Base-by-base conservation (phyloP, 2,797 vertebrate genomes). In the Alca torda region DNA sequence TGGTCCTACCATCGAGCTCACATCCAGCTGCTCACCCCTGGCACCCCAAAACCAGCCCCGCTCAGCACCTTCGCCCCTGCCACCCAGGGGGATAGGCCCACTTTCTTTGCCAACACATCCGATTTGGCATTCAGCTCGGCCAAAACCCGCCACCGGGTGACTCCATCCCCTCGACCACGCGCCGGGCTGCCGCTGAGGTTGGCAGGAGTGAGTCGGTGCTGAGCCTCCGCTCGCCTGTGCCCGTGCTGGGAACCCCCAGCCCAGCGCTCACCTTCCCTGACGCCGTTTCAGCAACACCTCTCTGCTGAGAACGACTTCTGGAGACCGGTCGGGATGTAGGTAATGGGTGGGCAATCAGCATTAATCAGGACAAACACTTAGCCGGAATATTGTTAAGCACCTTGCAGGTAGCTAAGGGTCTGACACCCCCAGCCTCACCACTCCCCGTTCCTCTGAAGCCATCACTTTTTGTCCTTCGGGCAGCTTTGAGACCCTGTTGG, bases 151-250 rank as follows among this genome's bases (percentile, higher is more conserved):
- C 1, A 14, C 8, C 5, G 7, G 18, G 25, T 64, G 70, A n/a
- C 30, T 59, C 46, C 31, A 15, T 53, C 33, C 39, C 39, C 46
- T 43, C 35, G 13, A 3, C 57, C 21, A 25, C 2, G 2, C 0
- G 1, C 24, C 2, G 3, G 43, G 24, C 45, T 65, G 54, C 39
- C 63, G 63, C 35, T 2, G 4, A 57, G 26, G 25, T 8, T 56
- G 46, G 20, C 35, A 78, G 68, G 39, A 45, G 45, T 0, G 0
- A 46, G 43, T 13, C 24, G 21, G 4, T 69, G 33, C 56, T 21
- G 59, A 9, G 41, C 31, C 30, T 57, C 84, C n/a, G 59, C 37
- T 83, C 0, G 0, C 20, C 15, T 35, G 18, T 70, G 56, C 50
- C 54, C 61, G 30, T 31, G 19, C 8, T 84, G 46, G 14, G 7